Base-by-base conservation (phyloP, 2,113 vertebrate species). In the Choloepus hoffmanni region DNA sequence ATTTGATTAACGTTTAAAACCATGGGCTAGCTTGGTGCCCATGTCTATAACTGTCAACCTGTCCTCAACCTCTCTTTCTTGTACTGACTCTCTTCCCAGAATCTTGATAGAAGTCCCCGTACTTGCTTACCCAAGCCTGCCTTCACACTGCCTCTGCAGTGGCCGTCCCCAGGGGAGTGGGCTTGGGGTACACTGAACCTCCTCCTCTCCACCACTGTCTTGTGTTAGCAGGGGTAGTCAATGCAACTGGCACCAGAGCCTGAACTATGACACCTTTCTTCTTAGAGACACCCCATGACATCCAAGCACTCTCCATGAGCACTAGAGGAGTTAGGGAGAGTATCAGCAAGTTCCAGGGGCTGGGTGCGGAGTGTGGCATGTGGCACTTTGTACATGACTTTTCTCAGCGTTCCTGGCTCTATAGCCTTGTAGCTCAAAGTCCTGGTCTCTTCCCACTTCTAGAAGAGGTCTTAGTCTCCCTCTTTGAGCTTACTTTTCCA, bases 331-430 rank as follows among this genome's bases (percentile, higher is more conserved):
- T 58, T 19, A 50, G 45, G 72, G 30, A 5, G 2, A 28, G 36
- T 5, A 4, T 13, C 2, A 68, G 62, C 2, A 65, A 13, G 11
- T 28, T 40, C 24, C 53, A 43, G 3, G 21, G 26, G 2, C 21
- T 0, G 3, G 8, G 7, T 0, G 4, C 48, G 12, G 23, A 11
- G 16, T 1, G 45, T 2, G 19, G 83, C 48, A 19, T 5, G 1
- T 7, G 45, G 50, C 6, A 7, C 23, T 74, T 15, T 1, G 1
- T 5, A 28, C 0, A 0, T 3, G 24, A 3, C 0, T 0, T 53
- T 7, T 40, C 12, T 7, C 36, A 33, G 16, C 5, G 11, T 21
- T 24, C 19, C 50, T 1, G 0, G 28, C 28, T 72, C 55, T 12
- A 23, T 21, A 72, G 12, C 45, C 33, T 48, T 72, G 14, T 21